Base-by-base conservation (phyloP, 2,113 vertebrate species). In the Passer montanus region DNA sequence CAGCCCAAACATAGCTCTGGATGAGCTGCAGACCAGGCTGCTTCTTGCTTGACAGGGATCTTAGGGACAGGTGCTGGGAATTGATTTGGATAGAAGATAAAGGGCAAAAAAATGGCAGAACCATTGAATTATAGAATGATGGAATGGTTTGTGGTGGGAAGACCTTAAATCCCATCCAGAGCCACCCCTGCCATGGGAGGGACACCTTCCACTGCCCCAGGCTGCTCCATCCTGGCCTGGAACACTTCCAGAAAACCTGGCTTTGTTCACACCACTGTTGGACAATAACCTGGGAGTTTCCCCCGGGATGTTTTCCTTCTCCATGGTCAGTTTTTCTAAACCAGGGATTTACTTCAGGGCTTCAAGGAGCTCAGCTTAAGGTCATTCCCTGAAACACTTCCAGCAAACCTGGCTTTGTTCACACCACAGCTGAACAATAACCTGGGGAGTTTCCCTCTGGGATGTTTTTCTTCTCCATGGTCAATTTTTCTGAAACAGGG, bases 1-100 rank as follows among this genome's bases (percentile, higher is more conserved):
- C 11, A 47, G 28, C 35, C 43, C 60, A 22, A 12, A 9, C 0
- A 0, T 1, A 39, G 52, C 69, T n/a, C n/a, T 55, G 50, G n/a
- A 44, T 22, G 43, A 62, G 64, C 46, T 70, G 44, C 60, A 41
- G 5, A 37, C 46, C 2, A 1, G 33, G 23, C 30, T 73, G 4
- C 33, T 53, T 55, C 59, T 59, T 68, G 33, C 44, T 82, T 59
- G 35, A 27, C 5, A 43, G 62, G 35, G 68, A 55, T 70, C 66
- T 87, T 4, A 15, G 28, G 62, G 60, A 55, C 89, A 78, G 5
- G 15, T 31, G 26, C 17, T 74, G n/a, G 30, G 37, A 80, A 47
- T 27, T 60, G n/a, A 23, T 41, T 70, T 90, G 52, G 15, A 5
- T 28, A 62, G 27, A 11, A 24, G 8, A 41, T n/a, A 43, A 89